Conservation (phyloP, 2,797 vertebrate species). For the Enteromius unitaeniatus region DNA sequence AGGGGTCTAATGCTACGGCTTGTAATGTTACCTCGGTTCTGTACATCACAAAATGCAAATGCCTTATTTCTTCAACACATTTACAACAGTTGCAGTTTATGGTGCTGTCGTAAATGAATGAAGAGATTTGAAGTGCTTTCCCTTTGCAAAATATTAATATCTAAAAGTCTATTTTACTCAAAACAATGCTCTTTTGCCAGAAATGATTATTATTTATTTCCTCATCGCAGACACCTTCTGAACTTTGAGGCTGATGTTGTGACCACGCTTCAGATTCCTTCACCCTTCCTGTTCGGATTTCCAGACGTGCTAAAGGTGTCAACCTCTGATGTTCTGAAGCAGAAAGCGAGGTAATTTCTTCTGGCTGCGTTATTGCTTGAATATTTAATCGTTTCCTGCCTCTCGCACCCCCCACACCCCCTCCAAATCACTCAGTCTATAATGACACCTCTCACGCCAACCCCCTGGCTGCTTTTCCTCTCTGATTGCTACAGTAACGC, state of each 20-base stretch:
- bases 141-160: neutral
- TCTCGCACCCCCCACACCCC: slow-evolving; percentile 43
- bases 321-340: slow-evolving; percentile 40
- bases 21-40: no score
- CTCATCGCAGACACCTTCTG: neutral
- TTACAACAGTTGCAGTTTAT: neutral
- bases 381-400: slow-evolving; percentile 55
- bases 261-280: slow-evolving; percentile 2
- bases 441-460: slow-evolving; percentile 56
- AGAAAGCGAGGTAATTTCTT: slow-evolving; percentile 40
- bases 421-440: slow-evolving; percentile 58
- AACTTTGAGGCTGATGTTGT: neutral
- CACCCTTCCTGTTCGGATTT: neutral
- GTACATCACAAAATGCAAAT: no score
- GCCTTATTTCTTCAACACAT: neutral
- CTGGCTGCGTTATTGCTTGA: slow-evolving; percentile 50
- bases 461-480: slow-evolving; percentile 42
- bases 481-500: slow-evolving; percentile 60
- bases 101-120: neutral
- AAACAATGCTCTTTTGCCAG: neutral
- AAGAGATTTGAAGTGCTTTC: neutral
- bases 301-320: neutral
- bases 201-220: neutral
- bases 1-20: no score
- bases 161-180: neutral